Evolutionary conservation across 2,888 invertebrate genomes (phyloP), one percentile per base, ranked within the genome.

Genomic region (Polylopha cassiicola): DNA sequence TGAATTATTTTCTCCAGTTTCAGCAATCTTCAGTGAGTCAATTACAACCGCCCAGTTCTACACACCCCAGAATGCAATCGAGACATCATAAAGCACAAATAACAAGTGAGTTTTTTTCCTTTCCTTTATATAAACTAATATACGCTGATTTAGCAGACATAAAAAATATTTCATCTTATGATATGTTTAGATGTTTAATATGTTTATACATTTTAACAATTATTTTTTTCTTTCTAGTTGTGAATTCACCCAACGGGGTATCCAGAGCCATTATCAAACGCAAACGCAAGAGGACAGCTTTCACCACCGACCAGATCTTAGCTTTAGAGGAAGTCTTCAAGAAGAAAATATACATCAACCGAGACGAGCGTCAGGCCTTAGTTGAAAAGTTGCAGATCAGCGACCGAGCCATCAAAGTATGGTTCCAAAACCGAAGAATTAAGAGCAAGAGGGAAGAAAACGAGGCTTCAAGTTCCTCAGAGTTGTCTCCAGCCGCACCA

Each of bases 361-460:
- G 91, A n/a, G 89, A 91, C 1, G 84, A 91, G 13, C 77, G 93
- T 31, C 89, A 91, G 39, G 86, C 88, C 43, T 78, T 94, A 64
- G 90, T 91, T 0, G 66, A 88, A 0, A 61, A 73, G 3, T 73
- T 93, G 0, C 78, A 82, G 38, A 73, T 94, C 1, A 87, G 88
- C 4, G 93, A 93, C 55, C 78, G 91, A 31, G 90, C 92, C 53
- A 89, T 93, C 22, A 93, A 93, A 69, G 91, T 92, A 7, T 93
- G 93, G 92, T 93, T 93, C 60, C 93, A 93, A 61, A 93, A 92
- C 61, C 81, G 92, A 0, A 73, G 92, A 0, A 90, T 93, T 88
- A 90, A 90, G 50, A 72, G 62, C 48, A 90, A 90, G 58, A 89
- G 87, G 53, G 87, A 86, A 31, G 66, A 44, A 13, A 55, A 50